Base-by-base conservation (phyloP, 2,888 invertebrate species). In the Nezara viridula region DNA sequence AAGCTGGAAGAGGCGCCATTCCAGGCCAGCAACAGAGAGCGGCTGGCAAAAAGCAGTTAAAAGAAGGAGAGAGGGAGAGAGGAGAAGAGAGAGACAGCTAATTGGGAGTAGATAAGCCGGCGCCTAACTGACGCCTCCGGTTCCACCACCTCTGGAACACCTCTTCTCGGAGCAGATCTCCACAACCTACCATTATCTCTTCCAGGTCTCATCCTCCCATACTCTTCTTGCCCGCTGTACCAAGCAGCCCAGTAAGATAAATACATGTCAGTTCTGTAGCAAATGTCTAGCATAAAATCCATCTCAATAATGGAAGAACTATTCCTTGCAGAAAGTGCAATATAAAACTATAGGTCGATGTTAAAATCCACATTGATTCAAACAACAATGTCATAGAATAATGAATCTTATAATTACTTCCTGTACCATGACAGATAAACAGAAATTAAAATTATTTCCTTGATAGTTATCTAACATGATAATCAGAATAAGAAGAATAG, bases 121-220 rank as follows among this genome's bases (percentile, higher is more conserved):
- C 85, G 85, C 85, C 55, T 55, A 60, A 91, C 91, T 91, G 91
- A 91, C 92, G 91, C 92, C 92, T 92, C 92, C 92, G 92, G 92
- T 92, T 92, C 92, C 92, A 92, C 92, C 92, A 91, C 91, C 91
- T 91, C 92, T 91, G 92, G 50, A 88, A 66, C 88, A 88, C 85
- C 85, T 49, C 85, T 44, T n/a, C 85, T n/a, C 40, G 24, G 10
- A 16, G 44, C 60, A 60, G 27, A 60, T 60, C 66, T 66, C 32
- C 66, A 66, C 66, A 32, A 16, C 32, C 60, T 60, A 60, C 60
- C 27, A 60, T 60, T 24, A 60, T 60, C 60, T 60, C 27, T 5
- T 19, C 19, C 32, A 32, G 6, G 19, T 0, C 66, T 32, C 66
- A 66, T 66, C 32, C 32, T 32, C 1, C 5, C 3, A 66, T 19